These are phyloP conservation scores for Platyscapa corneri DNA, from an alignment of 1,140 invertebrate species.

Conservation along the genomic window DNA sequence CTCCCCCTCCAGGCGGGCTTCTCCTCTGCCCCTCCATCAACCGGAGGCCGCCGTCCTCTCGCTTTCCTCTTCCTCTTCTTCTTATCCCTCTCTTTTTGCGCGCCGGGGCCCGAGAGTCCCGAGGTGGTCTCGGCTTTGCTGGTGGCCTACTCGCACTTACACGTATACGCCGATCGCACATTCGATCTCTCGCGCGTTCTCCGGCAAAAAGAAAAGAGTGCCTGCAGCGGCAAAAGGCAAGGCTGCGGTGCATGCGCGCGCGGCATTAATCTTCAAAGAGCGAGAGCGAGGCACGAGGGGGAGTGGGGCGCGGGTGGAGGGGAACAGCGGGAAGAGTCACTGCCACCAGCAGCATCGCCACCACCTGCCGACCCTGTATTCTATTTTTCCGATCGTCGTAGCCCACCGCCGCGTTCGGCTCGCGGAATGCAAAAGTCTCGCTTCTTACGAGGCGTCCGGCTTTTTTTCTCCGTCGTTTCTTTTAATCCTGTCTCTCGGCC, in stretches of 20 bases:
- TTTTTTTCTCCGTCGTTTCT: neutral
- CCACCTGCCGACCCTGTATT: constrained; percentile 46
- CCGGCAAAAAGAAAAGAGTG: constrained; percentile 15
- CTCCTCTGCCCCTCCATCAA: too few species aligned
- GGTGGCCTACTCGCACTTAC: constrained; percentile 75
- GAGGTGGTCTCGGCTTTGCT: constrained; percentile 73
- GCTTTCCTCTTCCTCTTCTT: neutral
- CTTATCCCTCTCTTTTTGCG: constrained; percentile 58
- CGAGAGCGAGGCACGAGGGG: neutral
- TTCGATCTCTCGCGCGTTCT: constrained; percentile 65
- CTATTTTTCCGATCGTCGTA: constrained; percentile 43
- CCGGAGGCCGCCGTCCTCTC: constrained; percentile 26
- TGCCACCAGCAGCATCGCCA: constrained; percentile 3
- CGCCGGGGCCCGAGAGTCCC: constrained; percentile 54
- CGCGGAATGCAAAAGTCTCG: constrained; percentile 22
- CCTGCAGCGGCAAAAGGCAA: neutral
- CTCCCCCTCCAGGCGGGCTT: too few species aligned
- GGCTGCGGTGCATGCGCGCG: neutral
- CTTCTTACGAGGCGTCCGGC: neutral
- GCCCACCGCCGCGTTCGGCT: constrained; percentile 24
- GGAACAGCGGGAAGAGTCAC: neutral
- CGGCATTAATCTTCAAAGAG: constrained; percentile 48
- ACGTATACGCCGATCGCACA: constrained; percentile 70
- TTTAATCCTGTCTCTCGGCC: neutral
- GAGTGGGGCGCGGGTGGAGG: neutral